Conservation (phyloP, 1,140 invertebrate genomes). For the Drepana arcuata region DNA sequence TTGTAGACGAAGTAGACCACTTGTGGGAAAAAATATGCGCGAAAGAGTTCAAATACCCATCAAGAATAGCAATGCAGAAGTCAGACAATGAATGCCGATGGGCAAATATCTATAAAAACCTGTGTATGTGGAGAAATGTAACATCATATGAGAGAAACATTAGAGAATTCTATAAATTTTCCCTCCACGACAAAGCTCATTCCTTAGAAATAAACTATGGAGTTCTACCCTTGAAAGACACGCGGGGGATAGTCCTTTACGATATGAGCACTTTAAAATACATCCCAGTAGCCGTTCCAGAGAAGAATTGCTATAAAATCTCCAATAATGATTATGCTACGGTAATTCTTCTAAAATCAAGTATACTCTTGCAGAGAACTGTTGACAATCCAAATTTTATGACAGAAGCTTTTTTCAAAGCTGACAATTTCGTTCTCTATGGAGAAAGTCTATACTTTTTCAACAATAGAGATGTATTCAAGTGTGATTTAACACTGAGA, state of each 20-base stretch:
- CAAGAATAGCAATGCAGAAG: slow-evolving; percentile 45
- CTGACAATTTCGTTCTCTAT: slow-evolving; percentile 39
- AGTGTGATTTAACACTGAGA: slow-evolving; percentile 30
- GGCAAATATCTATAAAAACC: slow-evolving; percentile 52
- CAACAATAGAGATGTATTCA: slow-evolving; percentile 40
- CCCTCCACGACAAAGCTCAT: slow-evolving; percentile 34
- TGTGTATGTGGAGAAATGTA: slow-evolving; percentile 36
- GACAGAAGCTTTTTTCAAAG: slow-evolving; percentile 36
- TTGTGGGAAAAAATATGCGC: slow-evolving; percentile 43
- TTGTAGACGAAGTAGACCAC: slow-evolving; percentile 33
- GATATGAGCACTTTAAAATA: slow-evolving; percentile 41
- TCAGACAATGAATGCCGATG: slow-evolving; percentile 37
- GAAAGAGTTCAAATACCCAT: slow-evolving; percentile 41
- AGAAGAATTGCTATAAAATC: slow-evolving; percentile 44
- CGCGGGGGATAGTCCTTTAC: slow-evolving; percentile 39
- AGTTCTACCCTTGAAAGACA: slow-evolving; percentile 40
- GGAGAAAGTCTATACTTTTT: slow-evolving; percentile 32
- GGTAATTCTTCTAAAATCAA: slow-evolving; percentile 31
- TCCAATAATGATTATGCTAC: slow-evolving; percentile 39
- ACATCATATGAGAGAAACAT: slow-evolving; percentile 26
- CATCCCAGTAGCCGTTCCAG: slow-evolving; percentile 43
- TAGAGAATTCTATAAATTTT: slow-evolving; percentile 49
- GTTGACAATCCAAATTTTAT: slow-evolving; percentile 17
- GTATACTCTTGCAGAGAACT: slow-evolving; percentile 37
- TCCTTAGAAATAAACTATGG: slow-evolving; percentile 40